Percentiles rank a stretch among this genome's conserved stretches.
Conservation (phyloP, 2,113 vertebrate species). For the Thalassoma bifasciatum region DNA sequence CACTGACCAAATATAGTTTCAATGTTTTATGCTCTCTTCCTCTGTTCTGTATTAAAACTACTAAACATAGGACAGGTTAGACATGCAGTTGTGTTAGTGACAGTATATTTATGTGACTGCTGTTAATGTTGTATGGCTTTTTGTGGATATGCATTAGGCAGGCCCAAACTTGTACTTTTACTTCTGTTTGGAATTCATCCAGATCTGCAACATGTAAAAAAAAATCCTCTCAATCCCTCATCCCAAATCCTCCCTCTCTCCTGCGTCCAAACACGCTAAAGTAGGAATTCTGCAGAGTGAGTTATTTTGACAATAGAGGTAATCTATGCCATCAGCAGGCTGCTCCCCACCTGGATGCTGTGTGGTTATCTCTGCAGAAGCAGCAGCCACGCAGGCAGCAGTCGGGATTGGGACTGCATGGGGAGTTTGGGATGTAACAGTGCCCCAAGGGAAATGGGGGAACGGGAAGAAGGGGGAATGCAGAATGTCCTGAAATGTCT, state of each 20-base stretch:
- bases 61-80: not conserved
- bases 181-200: constrained; percentile 75
- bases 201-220: constrained; percentile 71
- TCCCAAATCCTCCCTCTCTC: constrained; percentile 74
- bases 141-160: constrained; percentile 54
- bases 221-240: constrained; percentile 68
- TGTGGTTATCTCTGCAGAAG: constrained; percentile 83
- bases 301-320: constrained; percentile 84
- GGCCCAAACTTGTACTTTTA: constrained; percentile 72
- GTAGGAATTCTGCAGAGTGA: constrained; percentile 84
- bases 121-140: constrained; percentile 14
- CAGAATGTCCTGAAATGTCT: constrained; percentile 61
- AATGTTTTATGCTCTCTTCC: constrained; percentile 5
- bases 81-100: not conserved
- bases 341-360: constrained; percentile 77
- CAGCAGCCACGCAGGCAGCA: constrained; percentile 73
- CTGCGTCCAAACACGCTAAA: constrained; percentile 80
- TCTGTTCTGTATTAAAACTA: not conserved
- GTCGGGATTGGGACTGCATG: constrained; percentile 41
- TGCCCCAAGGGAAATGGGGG: constrained; percentile 64
- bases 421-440: constrained; percentile 70
- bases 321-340: constrained; percentile 84
- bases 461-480: constrained; percentile 49
- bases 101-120: not conserved
- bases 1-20: constrained; percentile 17